Evolutionary conservation across 2,888 invertebrate genomes (phyloP), one percentile per base, ranked within the genome.

Genomic region (Cynaeus angustus): DNA sequence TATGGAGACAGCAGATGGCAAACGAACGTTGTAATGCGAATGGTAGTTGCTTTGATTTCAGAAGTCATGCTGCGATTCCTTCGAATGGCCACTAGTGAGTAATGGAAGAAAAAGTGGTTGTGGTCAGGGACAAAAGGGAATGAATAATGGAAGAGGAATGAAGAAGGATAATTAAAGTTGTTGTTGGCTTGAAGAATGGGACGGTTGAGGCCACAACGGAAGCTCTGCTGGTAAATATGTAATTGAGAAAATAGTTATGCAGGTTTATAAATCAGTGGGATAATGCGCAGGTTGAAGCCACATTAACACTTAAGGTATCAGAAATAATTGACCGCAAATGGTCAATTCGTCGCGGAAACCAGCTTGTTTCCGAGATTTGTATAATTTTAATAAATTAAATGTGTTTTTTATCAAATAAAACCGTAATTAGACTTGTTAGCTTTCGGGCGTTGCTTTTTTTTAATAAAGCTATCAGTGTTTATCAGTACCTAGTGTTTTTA

Each of bases 1-100:
- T 68, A 68, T 55, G 55, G 26, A 46, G 56, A 43, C 67, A 45
- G 30, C 67, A 68, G 61, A 62, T 68, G 68, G 68, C 59, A 62
- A 56, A 62, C 68, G 68, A 55, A 48, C 48, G 33, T 61, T 30
- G 30, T 65, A 52, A 37, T 37, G 38, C 12, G 37, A n/a, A 21
- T 21, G 21, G 21, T 21, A 21, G 50, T 21, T 66, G 45, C 43
- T 30, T 55, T 37, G 13, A 52, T 53, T 28, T 38, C 21, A 66
- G 12, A 16, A 21, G 53, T 30, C 26, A 41, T 41, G 41, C 41
- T 26, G 53, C 14, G 53, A 14, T 53, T 41, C 26, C 43, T 41
- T 10, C 37, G 28, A 48, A 48, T 13, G 14, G 13, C 6, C 33
- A 33, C 3, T 33, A 33, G 33, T 33, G 41, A 10, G 41, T 41